phyloP scores from a whole-genome alignment of 2,888 invertebrate genomes.

The Yponomeuta sedellus region DNA sequence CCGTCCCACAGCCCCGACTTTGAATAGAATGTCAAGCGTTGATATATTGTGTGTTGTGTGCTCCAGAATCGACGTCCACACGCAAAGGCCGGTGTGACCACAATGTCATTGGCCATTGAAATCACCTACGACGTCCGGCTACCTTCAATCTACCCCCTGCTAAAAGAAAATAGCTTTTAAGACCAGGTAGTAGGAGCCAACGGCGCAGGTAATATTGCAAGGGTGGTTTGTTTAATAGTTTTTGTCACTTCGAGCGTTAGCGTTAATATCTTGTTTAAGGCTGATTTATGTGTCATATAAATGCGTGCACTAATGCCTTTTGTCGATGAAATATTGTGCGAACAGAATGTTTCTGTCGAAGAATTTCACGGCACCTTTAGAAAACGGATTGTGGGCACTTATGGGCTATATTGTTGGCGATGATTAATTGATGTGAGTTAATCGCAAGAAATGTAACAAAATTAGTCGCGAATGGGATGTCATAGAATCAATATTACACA shows the following conservation, averaged over 20 bases:
- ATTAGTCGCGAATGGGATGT: background rate
- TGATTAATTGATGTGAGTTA: constrained; percentile 51
- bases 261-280: constrained; percentile 60
- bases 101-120: constrained; percentile 46
- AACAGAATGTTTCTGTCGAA: constrained; percentile 43
- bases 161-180: background rate
- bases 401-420: constrained; percentile 53
- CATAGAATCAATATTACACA: background rate
- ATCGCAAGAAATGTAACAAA: background rate
- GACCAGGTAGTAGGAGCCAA: background rate
- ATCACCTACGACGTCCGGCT: constrained; percentile 30
- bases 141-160: background rate
- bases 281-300: constrained; percentile 60
- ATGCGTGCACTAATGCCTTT: constrained; percentile 29
- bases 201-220: background rate
- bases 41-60: constrained; percentile 25
- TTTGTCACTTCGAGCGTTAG: constrained; percentile 46
- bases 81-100: constrained; percentile 46
- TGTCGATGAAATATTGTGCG: constrained; percentile 44
- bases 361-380: constrained; percentile 57
- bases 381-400: constrained; percentile 66
- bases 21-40: constrained; percentile 37
- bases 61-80: constrained; percentile 21
- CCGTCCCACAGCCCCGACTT: background rate
- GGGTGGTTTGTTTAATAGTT: constrained; percentile 37